A percentile compares a stretch with the other conserved stretches of the same genome.
These are phyloP conservation scores for Antheraea pernyi DNA, from an alignment of 1,140 invertebrate species.

Conservation along the genomic window DNA sequence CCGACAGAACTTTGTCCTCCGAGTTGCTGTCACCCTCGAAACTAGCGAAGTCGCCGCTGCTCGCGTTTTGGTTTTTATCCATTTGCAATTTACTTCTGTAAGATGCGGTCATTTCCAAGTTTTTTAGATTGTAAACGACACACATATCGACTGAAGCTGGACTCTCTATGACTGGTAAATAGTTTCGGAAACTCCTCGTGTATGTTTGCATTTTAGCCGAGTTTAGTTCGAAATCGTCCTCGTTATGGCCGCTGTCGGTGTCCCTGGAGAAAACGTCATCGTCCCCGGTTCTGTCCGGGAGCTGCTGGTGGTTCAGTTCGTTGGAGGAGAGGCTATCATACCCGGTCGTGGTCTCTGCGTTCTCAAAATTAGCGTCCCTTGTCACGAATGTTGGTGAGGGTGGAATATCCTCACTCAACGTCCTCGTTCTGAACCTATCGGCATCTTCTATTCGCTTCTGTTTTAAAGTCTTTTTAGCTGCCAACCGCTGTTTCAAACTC, in stretches of 20 bases:
- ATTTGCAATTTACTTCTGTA: slow-evolving; percentile 34
- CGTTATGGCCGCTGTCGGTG: slow-evolving; percentile 81
- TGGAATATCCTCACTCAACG: slow-evolving; percentile 78
- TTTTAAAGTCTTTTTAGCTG: slow-evolving; percentile 76
- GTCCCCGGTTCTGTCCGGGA: slow-evolving; percentile 44
- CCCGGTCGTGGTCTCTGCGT: slow-evolving; percentile 67
- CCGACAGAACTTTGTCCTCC: slow-evolving; percentile 68
- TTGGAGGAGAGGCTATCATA: slow-evolving; percentile 71
- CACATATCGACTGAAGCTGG: slow-evolving; percentile 71
- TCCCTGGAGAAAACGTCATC: slow-evolving; percentile 56
- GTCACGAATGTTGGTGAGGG: slow-evolving; percentile 70
- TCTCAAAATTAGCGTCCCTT: slow-evolving; percentile 67
- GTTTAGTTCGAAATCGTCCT: slow-evolving; percentile 77
- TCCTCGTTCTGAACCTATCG: slow-evolving; percentile 83
- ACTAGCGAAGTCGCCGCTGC: slow-evolving; percentile 61
- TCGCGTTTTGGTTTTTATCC: slow-evolving; percentile 53
- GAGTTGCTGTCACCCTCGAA: slow-evolving; percentile 79
- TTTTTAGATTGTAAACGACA: slow-evolving; percentile 73
- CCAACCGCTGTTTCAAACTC: slow-evolving; percentile 72
- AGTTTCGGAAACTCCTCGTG: slow-evolving; percentile 70
- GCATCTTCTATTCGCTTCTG: slow-evolving; percentile 81
- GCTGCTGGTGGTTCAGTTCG: slow-evolving; percentile 61
- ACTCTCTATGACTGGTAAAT: slow-evolving; percentile 70
- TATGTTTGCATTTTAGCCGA: slow-evolving; percentile 73
- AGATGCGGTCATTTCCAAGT: slow-evolving; percentile 77